phyloP scores from a whole-genome alignment of 2,113 vertebrate genomes.

The Coptodon rendalli region DNA sequence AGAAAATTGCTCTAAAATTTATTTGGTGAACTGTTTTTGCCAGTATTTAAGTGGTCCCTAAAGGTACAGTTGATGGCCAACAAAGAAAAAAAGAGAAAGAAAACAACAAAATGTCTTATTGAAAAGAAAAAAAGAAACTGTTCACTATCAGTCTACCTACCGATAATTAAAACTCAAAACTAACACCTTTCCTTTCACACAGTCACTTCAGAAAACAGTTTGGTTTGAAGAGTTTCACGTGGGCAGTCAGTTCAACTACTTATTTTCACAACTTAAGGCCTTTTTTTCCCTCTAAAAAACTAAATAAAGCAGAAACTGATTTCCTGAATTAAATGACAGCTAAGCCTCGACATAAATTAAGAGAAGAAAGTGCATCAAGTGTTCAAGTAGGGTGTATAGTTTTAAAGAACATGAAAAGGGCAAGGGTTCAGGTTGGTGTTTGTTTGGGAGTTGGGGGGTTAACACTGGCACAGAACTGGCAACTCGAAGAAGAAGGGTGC shows the following conservation, averaged over 20 bases:
- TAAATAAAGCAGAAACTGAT: conserved; percentile 18
- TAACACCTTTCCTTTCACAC: conserved; percentile 56
- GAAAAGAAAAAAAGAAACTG: neutral
- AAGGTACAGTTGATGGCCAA: conserved; percentile 39
- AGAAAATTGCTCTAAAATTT: conserved; percentile 35
- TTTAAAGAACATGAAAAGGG: conserved; percentile 61
- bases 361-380: conserved; percentile 92
- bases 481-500: neutral
- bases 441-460: neutral
- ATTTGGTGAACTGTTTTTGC: conserved; percentile 33
- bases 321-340: conserved; percentile 62
- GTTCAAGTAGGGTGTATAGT: conserved; percentile 89
- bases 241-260: conserved; percentile 24
- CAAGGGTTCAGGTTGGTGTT: neutral
- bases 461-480: conserved; percentile 44
- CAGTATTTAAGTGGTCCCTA: conserved; percentile 28
- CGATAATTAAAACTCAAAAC: conserved; percentile 43
- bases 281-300: neutral
- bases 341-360: conserved; percentile 63
- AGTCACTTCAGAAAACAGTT: conserved; percentile 59
- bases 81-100: neutral
- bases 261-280: conserved; percentile 34
- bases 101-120: neutral
- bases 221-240: conserved; percentile 30
- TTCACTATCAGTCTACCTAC: neutral